A percentile compares a stretch with the other conserved stretches of the same genome.
phyloP scores from a whole-genome alignment of 2,888 invertebrate genomes.

The Crematogaster levior region DNA sequence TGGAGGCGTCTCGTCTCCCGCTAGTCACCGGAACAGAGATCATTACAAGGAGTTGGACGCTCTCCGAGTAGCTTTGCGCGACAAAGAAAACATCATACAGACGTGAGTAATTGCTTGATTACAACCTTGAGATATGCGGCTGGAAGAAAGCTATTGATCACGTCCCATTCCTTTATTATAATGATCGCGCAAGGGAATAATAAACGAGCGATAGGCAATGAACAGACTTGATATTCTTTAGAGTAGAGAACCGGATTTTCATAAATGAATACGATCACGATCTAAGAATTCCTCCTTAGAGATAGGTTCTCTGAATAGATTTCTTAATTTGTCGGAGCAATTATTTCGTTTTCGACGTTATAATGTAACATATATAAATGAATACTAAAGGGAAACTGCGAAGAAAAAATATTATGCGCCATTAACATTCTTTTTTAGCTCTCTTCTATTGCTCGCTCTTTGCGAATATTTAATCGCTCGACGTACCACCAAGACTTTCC shows the following conservation, averaged over 20 bases:
- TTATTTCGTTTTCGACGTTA: constrained; percentile 13
- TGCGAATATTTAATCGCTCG: constrained; percentile 3
- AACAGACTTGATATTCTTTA: constrained; percentile 6
- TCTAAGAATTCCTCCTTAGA: background rate
- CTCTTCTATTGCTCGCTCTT: background rate
- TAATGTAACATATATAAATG: background rate
- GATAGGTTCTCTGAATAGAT: background rate
- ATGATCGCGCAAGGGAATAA: constrained; percentile 1
- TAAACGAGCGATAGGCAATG: background rate
- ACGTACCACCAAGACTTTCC: background rate
- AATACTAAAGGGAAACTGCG: background rate
- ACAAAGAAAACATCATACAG: constrained; percentile 94
- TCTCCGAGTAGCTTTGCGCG: constrained; percentile 90
- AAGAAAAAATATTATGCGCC: background rate
- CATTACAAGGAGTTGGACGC: constrained; percentile 89
- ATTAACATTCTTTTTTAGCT: background rate
- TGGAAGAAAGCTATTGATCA: constrained; percentile 15
- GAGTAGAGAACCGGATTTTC: constrained; percentile 4
- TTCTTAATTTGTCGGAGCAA: background rate
- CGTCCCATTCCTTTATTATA: constrained; percentile 11
- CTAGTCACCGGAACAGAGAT: constrained; percentile 82
- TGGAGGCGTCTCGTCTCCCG: constrained; percentile 80
- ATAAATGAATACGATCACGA: background rate
- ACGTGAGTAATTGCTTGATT: constrained; percentile 86
- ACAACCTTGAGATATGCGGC: background rate